These are phyloP conservation scores for Abrostola tripartita DNA, from an alignment of 2,888 invertebrate species.

Conservation along the genomic window DNA sequence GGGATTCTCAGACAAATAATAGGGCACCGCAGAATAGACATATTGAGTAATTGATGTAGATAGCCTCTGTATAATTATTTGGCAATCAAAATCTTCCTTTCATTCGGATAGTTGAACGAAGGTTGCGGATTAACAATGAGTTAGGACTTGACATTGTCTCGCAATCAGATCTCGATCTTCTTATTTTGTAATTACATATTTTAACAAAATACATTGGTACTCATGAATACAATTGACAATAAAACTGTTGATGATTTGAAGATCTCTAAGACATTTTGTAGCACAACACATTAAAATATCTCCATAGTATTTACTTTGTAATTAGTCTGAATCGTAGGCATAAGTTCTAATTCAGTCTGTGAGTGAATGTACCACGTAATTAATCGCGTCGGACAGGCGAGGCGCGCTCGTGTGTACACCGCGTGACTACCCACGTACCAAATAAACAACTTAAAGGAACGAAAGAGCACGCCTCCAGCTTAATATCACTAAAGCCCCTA, in stretches of 20 bases:
- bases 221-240: not conserved
- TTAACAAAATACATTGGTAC: not conserved
- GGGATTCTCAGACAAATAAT: constrained; percentile 49
- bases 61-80: constrained; percentile 52
- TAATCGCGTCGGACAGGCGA: constrained; percentile 4
- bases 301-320: not conserved
- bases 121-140: constrained; percentile 46
- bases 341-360: constrained; percentile 19
- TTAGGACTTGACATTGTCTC: constrained; percentile 47
- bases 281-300: no score
- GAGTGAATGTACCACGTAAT: constrained; percentile 20
- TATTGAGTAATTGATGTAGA: constrained; percentile 51
- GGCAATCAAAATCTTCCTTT: constrained; percentile 56
- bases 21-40: constrained; percentile 45
- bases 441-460: constrained; percentile 11
- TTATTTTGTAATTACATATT: not conserved
- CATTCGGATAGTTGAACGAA: constrained; percentile 43
- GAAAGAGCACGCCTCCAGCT: constrained; percentile 6
- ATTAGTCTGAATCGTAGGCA: constrained; percentile 7
- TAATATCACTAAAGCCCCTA: constrained; percentile 3
- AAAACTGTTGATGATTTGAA: no score
- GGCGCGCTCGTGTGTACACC: constrained; percentile 5
- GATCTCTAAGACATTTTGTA: no score
- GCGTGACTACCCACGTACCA: constrained; percentile 14
- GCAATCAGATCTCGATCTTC: constrained; percentile 29